Conservation (phyloP, 2,797 vertebrate genomes). For the Hyperoplus lanceolatus region DNA sequence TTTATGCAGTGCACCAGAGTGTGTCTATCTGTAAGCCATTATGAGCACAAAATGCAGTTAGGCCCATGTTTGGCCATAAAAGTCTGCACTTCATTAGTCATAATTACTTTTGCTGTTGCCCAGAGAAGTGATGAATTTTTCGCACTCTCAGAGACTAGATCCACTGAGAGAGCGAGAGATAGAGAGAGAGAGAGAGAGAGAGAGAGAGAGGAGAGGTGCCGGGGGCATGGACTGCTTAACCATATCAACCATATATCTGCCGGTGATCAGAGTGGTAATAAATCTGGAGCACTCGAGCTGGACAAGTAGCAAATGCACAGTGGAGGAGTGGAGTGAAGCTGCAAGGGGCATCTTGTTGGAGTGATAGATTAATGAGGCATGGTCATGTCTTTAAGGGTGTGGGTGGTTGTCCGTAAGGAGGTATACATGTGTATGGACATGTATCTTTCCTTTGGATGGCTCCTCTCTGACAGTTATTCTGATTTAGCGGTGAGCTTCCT, state of each 20-base stretch:
- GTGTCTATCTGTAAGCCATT: conserved; percentile 67
- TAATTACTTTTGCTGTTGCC: conserved; percentile 79
- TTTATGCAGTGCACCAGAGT: conserved; percentile 76
- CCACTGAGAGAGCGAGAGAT: conserved; percentile 36
- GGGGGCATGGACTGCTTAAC: conserved; percentile 44
- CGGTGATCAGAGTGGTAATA: conserved; percentile 56
- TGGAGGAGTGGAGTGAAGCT: conserved; percentile 49
- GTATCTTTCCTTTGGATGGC: conserved; percentile 5
- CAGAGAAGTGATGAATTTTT: conserved; percentile 66
- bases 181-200: too few species aligned
- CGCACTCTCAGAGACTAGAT: conserved; percentile 23
- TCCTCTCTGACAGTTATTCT: too few species aligned
- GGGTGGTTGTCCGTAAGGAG: conserved; percentile 26
- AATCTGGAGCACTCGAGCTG: conserved; percentile 69
- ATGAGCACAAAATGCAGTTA: conserved; percentile 72
- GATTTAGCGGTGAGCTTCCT: too few species aligned
- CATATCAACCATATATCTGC: conserved; percentile 64
- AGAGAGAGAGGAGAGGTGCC: conserved; percentile 31
- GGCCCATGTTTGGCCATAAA: conserved; percentile 78
- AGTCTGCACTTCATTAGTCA: conserved; percentile 79
- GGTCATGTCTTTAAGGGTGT: conserved; percentile 70
- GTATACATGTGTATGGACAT: conserved; percentile 16
- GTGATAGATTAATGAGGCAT: conserved; percentile 81
- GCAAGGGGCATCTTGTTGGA: conserved; percentile 60
- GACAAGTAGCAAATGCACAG: conserved; percentile 62